Conservation (phyloP, 2,113 vertebrate genomes). For the Chlamydotis undulata region DNA sequence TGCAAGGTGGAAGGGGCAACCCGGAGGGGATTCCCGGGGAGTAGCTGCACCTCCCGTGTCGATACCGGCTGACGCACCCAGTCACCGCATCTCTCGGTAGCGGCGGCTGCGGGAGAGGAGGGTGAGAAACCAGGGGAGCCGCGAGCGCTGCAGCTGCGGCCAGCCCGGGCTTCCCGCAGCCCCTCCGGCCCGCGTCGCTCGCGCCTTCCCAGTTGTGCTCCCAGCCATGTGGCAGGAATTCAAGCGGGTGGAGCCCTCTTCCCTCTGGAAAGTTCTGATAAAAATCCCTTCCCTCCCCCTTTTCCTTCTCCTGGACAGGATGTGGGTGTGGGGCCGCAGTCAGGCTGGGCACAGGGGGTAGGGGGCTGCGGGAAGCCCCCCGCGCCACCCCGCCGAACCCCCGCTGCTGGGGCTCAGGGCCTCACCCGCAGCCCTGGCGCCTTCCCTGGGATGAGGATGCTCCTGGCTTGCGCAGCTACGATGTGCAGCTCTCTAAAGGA, state of each 20-base stretch:
- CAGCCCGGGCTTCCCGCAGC: neutral
- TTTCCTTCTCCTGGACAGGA: slow-evolving; percentile 72
- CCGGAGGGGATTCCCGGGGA: accelerated
- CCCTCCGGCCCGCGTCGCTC: slow-evolving; percentile 59
- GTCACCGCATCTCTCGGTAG: no score
- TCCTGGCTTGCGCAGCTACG: neutral
- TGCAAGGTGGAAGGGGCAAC: neutral
- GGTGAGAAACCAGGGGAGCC: neutral
- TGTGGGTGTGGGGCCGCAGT: slow-evolving; percentile 67
- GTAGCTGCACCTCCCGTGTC: neutral
- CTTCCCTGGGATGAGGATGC: neutral
- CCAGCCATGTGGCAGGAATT: slow-evolving; percentile 72
- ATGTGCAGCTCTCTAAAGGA: neutral
- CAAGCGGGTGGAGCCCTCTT: slow-evolving; percentile 79
- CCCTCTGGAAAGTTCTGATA: slow-evolving; percentile 82
- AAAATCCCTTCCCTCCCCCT: slow-evolving; percentile 56
- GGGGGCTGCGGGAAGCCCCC: neutral
- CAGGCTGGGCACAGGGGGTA: neutral
- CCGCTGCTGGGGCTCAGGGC: neutral
- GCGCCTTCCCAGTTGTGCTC: slow-evolving; percentile 32
- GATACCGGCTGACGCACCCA: no score
- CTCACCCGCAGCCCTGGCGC: neutral
- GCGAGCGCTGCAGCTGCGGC: neutral
- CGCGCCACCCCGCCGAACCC: neutral
- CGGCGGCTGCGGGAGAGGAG: neutral